phyloP scores from a whole-genome alignment of 2,797 vertebrate species.

The Cirrhinus molitorella region DNA sequence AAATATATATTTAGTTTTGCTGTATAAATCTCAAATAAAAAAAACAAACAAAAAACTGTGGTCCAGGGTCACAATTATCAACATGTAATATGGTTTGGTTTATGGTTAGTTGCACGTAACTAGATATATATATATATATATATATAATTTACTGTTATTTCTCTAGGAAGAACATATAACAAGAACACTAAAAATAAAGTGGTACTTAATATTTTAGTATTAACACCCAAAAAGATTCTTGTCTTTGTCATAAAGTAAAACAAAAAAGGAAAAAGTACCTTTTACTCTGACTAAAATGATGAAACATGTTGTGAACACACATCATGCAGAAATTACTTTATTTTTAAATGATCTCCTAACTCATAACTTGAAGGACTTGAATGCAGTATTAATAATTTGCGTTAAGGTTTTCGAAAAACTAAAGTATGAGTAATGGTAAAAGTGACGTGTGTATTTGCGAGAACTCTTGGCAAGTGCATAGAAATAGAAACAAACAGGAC shows the following conservation, averaged over 20 bases:
- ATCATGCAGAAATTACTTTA: not conserved
- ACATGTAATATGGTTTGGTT: not conserved
- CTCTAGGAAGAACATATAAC: not conserved
- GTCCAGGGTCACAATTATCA: too few species aligned
- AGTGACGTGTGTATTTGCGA: not conserved
- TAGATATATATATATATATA: too few species aligned
- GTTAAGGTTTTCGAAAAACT: not conserved
- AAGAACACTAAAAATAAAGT: too few species aligned
- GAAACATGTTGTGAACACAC: not conserved
- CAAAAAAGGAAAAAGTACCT: not conserved
- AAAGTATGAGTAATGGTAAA: not conserved
- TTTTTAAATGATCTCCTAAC: not conserved
- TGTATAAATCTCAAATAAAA: too few species aligned
- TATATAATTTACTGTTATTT: not conserved
- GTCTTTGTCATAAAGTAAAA: not conserved
- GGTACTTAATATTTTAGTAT: not conserved
- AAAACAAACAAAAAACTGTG: too few species aligned
- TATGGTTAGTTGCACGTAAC: not conserved
- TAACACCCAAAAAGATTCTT: not conserved
- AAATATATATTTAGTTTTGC: too few species aligned
- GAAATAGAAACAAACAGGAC: not conserved
- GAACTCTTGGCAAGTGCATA: not conserved
- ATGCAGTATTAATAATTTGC: not conserved
- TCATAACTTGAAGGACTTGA: not conserved
- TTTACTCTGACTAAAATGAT: not conserved